Conservation (phyloP, 2,113 vertebrate species). For the Mastomys natalensis region DNA sequence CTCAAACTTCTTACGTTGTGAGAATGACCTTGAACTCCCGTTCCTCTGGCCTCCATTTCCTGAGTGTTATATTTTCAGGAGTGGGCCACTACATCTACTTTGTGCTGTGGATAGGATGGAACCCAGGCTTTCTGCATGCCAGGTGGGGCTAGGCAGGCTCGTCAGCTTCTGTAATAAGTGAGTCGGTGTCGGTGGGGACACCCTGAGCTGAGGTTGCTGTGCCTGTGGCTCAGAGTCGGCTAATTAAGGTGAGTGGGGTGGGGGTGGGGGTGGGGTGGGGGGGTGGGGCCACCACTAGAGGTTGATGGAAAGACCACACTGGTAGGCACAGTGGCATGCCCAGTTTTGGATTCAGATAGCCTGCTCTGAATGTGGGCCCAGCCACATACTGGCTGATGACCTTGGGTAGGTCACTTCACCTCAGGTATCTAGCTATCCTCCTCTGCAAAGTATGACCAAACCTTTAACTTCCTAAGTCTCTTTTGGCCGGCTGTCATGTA, state of each 20-base stretch:
- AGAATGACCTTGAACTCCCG: no score
- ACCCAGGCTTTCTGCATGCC: no score
- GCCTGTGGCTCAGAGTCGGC: background rate
- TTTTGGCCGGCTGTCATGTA: background rate
- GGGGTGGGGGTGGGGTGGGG: no score
- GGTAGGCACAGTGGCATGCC: background rate
- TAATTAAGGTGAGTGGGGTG: background rate
- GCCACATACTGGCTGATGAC: background rate
- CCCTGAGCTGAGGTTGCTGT: no score
- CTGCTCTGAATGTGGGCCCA: background rate
- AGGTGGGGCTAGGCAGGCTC: background rate
- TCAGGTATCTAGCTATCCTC: background rate
- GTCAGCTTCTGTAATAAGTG: background rate
- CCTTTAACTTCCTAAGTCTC: background rate
- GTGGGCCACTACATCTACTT: no score
- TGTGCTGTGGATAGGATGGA: background rate
- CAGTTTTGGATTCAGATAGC: background rate
- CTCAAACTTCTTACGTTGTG: background rate
- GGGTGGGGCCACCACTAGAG: background rate
- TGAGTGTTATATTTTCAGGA: no score
- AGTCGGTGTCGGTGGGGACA: background rate
- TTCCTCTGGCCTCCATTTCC: background rate
- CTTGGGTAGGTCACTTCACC: conserved; percentile 34
- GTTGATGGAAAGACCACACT: background rate
- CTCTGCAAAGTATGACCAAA: background rate